A percentile compares a stretch with the other conserved stretches of the same genome.
phyloP scores from a whole-genome alignment of 1,140 invertebrate genomes.

The Drosophila tani region DNA sequence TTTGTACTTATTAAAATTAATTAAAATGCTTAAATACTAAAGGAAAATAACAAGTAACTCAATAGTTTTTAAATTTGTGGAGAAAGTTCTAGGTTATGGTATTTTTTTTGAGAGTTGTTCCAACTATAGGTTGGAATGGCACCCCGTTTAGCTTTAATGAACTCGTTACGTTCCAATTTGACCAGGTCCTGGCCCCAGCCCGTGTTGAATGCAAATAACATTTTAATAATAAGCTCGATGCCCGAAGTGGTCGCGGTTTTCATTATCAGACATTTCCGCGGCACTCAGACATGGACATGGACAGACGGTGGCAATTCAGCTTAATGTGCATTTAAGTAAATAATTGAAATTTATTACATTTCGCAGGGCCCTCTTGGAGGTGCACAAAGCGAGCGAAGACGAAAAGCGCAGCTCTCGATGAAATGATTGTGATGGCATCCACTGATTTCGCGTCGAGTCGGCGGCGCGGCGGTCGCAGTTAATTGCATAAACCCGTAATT shows the following conservation, averaged over 20 bases:
- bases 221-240: constrained; percentile 22
- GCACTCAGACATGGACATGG: constrained; percentile 18
- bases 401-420: constrained; percentile 41
- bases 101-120: no score
- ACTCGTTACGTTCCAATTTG: constrained; percentile 15
- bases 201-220: constrained; percentile 19
- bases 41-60: background rate
- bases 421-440: constrained; percentile 53
- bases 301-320: constrained; percentile 47
- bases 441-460: constrained; percentile 12
- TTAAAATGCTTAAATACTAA: background rate
- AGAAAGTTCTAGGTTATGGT: no score
- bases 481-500: constrained; percentile 42
- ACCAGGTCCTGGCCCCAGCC: background rate
- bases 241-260: constrained; percentile 6
- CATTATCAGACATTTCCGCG: constrained; percentile 16
- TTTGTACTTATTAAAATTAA: no score
- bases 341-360: constrained; percentile 76
- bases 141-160: constrained; percentile 2
- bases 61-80: background rate
- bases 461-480: constrained; percentile 4
- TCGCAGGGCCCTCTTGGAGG: constrained; percentile 12
- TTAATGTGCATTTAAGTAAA: constrained; percentile 73
- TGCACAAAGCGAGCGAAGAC: constrained; percentile 19
- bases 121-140: background rate